Conservation (phyloP, 2,797 vertebrate genomes). For the Hirundo rustica region DNA sequence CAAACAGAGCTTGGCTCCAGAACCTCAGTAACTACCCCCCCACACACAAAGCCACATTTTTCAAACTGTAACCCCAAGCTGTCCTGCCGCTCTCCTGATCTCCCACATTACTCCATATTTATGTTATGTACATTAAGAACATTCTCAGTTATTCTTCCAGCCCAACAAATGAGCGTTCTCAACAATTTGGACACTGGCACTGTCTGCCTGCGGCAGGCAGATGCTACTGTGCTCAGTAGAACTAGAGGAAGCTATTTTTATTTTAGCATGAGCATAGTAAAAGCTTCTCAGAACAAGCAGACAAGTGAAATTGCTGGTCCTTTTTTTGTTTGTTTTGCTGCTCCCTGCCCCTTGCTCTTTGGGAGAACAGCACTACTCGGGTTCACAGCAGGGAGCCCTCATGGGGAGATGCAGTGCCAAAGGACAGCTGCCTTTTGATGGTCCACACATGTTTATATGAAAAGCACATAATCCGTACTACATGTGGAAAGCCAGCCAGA, state of each 20-base stretch:
- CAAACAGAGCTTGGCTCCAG: slow-evolving; percentile 21
- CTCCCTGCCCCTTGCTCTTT: not conserved
- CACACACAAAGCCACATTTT: not conserved
- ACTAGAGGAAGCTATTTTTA: not conserved
- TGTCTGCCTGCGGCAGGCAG: not conserved
- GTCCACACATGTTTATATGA: not conserved
- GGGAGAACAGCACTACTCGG: rapidly evolving
- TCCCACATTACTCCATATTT: not conserved
- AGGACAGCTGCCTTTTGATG: not conserved
- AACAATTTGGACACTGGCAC: not conserved
- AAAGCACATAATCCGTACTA: not conserved
- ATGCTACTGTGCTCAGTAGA: not conserved
- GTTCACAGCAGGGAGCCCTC: not conserved
- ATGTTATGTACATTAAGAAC: not conserved
- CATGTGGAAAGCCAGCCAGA: not conserved
- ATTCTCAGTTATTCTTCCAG: not conserved
- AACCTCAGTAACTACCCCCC: not conserved
- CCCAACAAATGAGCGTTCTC: not conserved
- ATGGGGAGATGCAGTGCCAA: not conserved
- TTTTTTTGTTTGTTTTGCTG: not conserved
- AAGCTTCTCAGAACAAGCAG: not conserved
- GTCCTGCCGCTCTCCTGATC: not conserved
- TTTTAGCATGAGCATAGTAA: not conserved
- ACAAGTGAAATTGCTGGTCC: not conserved
- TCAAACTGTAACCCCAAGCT: slow-evolving; percentile 1